Base-by-base conservation (phyloP, 1,140 invertebrate species). In the Drosophila oshimai region DNA sequence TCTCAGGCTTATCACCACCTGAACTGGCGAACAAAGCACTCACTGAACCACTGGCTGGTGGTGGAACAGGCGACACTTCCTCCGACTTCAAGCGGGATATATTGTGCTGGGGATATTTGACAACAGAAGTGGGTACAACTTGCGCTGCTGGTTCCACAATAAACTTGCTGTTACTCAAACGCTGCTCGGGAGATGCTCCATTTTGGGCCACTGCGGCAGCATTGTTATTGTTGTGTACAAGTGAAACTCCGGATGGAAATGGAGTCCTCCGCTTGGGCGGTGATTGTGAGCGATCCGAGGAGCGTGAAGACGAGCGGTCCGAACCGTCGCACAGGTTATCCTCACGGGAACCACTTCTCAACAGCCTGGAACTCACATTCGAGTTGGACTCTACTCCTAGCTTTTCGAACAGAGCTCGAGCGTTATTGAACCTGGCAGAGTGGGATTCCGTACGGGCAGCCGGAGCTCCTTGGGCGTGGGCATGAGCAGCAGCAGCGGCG, bases 351-450 rank as follows among this genome's bases (percentile, higher is more conserved):
- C 84, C 67, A 33, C 90, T 91, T 41, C 88, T 70, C 50, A 89
- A 17, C 18, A 90, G 69, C 7, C 90, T 77, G 0, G 80, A 60
- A 39, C 79, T 90, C 2, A 91, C 72, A 73, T 91, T 93, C 81
- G 94, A 94, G 26, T 75, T 90, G 17, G 89, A 90, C 73, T 96
- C 95, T 57, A 95, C 95, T 17, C 97, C 97, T 53, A 98, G 92
- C 86, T 97, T 97, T 91, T 98, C 97, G 91, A 99, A 98, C 17
- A 99, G 93, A 18, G 97, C 97, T 26, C 97, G 92, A 0, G 97
- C 97, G 91, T 96, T 97, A 89, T 98, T 98, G 91, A 99, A 98
- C 42, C 97, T 92, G 12, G 96, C 95, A 65, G 97, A 94, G 89
- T 97, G 96, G 65, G 96, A 97, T 92, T 98, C 96, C 2, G 96